Evolutionary conservation across 1,140 invertebrate genomes (phyloP).

Genomic region (Chrysoperla carnea): DNA sequence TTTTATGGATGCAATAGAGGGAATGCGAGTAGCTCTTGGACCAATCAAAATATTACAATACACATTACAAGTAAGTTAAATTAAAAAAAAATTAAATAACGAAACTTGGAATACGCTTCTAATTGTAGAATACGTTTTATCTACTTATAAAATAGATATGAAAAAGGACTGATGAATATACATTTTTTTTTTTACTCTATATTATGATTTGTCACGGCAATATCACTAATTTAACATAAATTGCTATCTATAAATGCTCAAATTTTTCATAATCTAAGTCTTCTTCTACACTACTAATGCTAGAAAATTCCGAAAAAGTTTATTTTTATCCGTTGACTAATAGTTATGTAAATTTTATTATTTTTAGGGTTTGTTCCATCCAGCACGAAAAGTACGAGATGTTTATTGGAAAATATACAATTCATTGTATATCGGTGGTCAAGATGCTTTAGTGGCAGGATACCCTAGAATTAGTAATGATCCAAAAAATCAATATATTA

Average conservation of each 20-base stretch:
- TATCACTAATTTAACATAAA: too few relatives aligned
- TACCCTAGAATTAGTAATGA: constrained; percentile 93
- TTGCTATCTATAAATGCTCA: too few relatives aligned
- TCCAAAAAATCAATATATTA: constrained; percentile 84
- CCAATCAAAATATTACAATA: constrained; percentile 95
- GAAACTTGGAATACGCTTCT: too few relatives aligned
- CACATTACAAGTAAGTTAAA: constrained; percentile 57
- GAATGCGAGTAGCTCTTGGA: constrained; percentile 86
- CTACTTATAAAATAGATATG: background rate
- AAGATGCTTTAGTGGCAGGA: constrained; percentile 94
- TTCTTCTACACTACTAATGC: too few relatives aligned
- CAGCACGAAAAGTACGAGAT: constrained; percentile 95
- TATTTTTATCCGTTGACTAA: constrained; percentile 1
- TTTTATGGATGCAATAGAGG: constrained; percentile 98
- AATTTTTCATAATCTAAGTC: too few relatives aligned
- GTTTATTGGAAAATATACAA: constrained; percentile 99
- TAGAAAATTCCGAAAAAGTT: too few relatives aligned
- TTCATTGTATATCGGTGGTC: constrained; percentile 95
- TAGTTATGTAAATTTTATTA: too few relatives aligned
- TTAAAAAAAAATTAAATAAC: constrained; percentile 6
- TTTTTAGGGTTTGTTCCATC: constrained; percentile 89
- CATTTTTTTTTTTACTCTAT: too few relatives aligned
- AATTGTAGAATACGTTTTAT: background rate
- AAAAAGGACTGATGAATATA: background rate
- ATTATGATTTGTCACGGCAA: too few relatives aligned